A percentile compares a stretch with the other conserved stretches of the same genome.
Evolutionary conservation across 2,113 vertebrate genomes (phyloP).

Genomic region (Nesogale talazaci): DNA sequence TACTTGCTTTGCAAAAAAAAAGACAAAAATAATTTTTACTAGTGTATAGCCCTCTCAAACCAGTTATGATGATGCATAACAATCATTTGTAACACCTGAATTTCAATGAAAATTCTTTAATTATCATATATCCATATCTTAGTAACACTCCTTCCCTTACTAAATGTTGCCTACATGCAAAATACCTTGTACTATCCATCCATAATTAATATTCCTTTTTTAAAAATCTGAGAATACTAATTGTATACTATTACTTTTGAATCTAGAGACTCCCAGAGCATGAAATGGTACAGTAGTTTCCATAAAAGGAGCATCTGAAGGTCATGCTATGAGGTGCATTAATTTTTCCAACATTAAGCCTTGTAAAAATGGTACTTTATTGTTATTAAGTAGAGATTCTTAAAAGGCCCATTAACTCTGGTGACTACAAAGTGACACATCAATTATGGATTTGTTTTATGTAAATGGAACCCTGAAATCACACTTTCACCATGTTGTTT

Average conservation of each 20-base stretch:
- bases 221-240: conserved; percentile 38
- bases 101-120: background rate
- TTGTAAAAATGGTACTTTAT: conserved; percentile 61
- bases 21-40: background rate
- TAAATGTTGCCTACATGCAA: background rate
- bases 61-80: background rate
- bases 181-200: background rate
- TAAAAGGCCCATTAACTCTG: conserved; percentile 60
- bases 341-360: conserved; percentile 61
- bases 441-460: conserved; percentile 66
- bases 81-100: conserved; percentile 16
- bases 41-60: background rate
- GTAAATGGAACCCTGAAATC: background rate
- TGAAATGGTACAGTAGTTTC: conserved; percentile 29
- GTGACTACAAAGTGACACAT: conserved; percentile 57
- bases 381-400: conserved; percentile 73
- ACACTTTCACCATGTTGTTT: background rate
- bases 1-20: background rate
- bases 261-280: conserved; percentile 23
- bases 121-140: conserved; percentile 27
- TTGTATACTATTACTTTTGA: conserved; percentile 61
- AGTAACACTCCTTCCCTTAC: conserved; percentile 12
- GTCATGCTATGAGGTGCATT: conserved; percentile 50
- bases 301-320: conserved; percentile 56
- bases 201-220: conserved; percentile 36